Conservation (phyloP, 2,888 invertebrate genomes). For the Drosophila colorata region DNA sequence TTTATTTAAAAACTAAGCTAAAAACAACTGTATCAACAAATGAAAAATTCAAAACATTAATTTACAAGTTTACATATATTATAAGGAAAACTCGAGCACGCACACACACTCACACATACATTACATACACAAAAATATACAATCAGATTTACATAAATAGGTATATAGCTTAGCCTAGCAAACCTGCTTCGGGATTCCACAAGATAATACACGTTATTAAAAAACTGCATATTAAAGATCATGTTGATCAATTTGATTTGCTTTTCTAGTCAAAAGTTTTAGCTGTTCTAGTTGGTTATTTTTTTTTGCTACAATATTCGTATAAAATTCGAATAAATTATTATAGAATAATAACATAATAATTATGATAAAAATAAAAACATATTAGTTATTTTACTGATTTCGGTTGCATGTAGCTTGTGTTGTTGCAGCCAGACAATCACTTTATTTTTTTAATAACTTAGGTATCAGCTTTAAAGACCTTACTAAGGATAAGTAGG, state of each 20-base stretch:
- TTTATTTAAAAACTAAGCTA: constrained; percentile 1
- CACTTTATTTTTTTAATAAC: constrained; percentile 7
- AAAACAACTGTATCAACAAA: background rate
- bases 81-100: constrained; percentile 1
- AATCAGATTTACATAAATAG: constrained; percentile 31
- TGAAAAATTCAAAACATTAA: constrained; percentile 1
- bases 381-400: constrained; percentile 24
- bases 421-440: constrained; percentile 5
- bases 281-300: constrained; percentile 8
- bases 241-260: constrained; percentile 3
- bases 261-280: constrained; percentile 2
- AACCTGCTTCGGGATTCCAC: constrained; percentile 14
- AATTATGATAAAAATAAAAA: constrained; percentile 21
- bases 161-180: constrained; percentile 39
- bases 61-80: background rate
- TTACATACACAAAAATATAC: constrained; percentile 21
- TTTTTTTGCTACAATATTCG: constrained; percentile 25
- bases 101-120: constrained; percentile 24
- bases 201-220: constrained; percentile 18
- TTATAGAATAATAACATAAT: constrained; percentile 28
- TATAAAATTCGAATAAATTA: constrained; percentile 39
- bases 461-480: constrained; percentile 17
- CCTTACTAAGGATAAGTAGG: constrained; percentile 10
- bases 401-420: constrained; percentile 5
- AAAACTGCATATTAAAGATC: background rate